A percentile compares a stretch with the other conserved stretches of the same genome.
Conservation (phyloP, 2,797 vertebrate species). For the Protosalanx chinensis region DNA sequence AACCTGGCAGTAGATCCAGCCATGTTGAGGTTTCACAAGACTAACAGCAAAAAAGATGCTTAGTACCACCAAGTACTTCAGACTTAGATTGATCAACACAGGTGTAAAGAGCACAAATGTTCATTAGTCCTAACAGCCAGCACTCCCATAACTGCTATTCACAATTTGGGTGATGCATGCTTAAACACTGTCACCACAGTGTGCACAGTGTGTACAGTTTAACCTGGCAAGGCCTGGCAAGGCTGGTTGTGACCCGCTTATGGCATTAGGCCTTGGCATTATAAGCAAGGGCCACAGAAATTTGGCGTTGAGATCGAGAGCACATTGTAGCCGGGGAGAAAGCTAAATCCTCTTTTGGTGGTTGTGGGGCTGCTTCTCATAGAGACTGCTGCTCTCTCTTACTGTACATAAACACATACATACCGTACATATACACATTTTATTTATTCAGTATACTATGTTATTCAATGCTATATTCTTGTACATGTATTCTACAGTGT, state of each 20-base stretch:
- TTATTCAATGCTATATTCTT: too few species aligned
- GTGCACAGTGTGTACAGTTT: constrained; percentile 34
- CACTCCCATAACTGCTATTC: too few species aligned
- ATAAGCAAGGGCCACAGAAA: constrained; percentile 36
- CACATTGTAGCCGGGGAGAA: constrained; percentile 41
- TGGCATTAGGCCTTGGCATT: constrained; percentile 52
- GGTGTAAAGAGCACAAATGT: too few species aligned
- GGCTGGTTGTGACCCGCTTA: constrained; percentile 39
- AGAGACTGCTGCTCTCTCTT: not conserved
- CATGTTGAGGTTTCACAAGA: not conserved
- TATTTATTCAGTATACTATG: too few species aligned
- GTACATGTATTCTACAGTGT: too few species aligned
- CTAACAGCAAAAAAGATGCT: too few species aligned
- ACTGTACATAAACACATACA: too few species aligned
- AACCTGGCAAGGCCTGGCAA: constrained; percentile 38
- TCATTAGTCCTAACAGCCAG: too few species aligned
- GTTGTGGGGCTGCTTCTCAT: constrained; percentile 35
- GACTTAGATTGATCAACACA: too few species aligned
- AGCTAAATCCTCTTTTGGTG: constrained; percentile 36
- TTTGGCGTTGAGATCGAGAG: constrained; percentile 44
- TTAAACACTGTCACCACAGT: constrained; percentile 9
- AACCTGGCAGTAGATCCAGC: not conserved
- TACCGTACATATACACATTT: not conserved
- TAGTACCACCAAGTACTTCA: too few species aligned
- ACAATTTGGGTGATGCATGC: too few species aligned